These are phyloP conservation scores for Mustelus asterias DNA, from an alignment of 2,113 vertebrate species.

Conservation along the genomic window DNA sequence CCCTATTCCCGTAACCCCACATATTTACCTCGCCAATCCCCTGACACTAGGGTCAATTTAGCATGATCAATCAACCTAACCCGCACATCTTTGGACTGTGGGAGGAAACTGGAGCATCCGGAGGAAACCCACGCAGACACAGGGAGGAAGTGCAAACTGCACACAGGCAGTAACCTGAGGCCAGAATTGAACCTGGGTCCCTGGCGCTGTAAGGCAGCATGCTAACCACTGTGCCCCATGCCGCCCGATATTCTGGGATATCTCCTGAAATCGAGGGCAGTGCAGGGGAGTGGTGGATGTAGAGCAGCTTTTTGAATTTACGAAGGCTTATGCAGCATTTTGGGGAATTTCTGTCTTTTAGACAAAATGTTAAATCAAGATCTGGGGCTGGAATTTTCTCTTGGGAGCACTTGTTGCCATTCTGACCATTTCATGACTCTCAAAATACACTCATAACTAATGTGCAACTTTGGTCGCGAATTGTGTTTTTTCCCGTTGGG, in stretches of 20 bases:
- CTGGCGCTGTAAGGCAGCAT: too few relatives aligned
- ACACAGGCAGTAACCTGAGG: too few relatives aligned
- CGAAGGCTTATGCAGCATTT: neutral
- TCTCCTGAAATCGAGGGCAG: neutral
- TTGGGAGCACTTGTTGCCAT: neutral
- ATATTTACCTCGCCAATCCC: too few relatives aligned
- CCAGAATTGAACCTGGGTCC: too few relatives aligned
- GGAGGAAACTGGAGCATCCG: too few relatives aligned
- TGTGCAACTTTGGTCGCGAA: neutral
- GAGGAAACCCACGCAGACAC: too few relatives aligned
- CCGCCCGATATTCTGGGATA: neutral
- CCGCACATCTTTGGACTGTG: too few relatives aligned
- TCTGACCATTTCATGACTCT: neutral
- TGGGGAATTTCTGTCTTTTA: neutral
- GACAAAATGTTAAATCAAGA: neutral
- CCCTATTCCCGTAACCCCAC: too few relatives aligned
- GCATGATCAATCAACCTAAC: too few relatives aligned
- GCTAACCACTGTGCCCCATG: too few relatives aligned
- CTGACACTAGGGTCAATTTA: too few relatives aligned
- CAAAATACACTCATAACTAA: neutral
- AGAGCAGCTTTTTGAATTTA: neutral
- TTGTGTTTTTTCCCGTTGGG: neutral
- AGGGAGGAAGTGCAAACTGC: too few relatives aligned
- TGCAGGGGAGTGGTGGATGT: rapidly evolving
- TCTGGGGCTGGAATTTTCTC: neutral